These are phyloP conservation scores for Agonopterix subpropinquella DNA, from an alignment of 2,888 invertebrate genomes.

Conservation along the genomic window DNA sequence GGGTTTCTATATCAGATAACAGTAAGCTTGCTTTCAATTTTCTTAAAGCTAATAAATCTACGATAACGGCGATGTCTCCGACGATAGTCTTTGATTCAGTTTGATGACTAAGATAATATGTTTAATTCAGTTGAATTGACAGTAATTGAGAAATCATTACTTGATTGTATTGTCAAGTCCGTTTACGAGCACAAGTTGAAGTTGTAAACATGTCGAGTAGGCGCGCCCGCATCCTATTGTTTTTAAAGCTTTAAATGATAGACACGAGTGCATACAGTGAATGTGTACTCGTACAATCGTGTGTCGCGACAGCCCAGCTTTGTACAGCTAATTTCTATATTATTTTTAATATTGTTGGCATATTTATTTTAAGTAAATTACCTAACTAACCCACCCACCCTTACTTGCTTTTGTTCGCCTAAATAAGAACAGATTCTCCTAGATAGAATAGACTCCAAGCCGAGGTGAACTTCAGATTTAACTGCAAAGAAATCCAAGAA, in stretches of 20 bases:
- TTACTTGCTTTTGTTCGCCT: no score
- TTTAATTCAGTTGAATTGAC: constrained; percentile 21
- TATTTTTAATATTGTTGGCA: no score
- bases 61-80: background rate
- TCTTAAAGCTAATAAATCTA: constrained; percentile 8
- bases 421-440: no score
- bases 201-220: constrained; percentile 31
- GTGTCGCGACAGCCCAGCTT: no score
- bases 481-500: background rate
- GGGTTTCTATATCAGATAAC: constrained; percentile 6
- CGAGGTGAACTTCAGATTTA: no score
- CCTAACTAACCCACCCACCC: no score
- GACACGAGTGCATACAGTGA: background rate
- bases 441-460: no score
- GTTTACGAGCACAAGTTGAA: constrained; percentile 28
- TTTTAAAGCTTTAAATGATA: constrained; percentile 42
- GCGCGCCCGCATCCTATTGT: constrained; percentile 58
- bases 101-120: constrained; percentile 6
- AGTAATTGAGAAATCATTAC: constrained; percentile 35
- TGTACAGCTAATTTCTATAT: no score
- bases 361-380: no score
- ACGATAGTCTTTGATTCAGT: constrained; percentile 1
- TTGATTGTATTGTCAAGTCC: constrained; percentile 46
- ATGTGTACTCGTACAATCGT: no score
- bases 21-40: constrained; percentile 11